Base-by-base conservation (phyloP, 2,797 vertebrate genomes). In the Macroramphosus scolopax region DNA sequence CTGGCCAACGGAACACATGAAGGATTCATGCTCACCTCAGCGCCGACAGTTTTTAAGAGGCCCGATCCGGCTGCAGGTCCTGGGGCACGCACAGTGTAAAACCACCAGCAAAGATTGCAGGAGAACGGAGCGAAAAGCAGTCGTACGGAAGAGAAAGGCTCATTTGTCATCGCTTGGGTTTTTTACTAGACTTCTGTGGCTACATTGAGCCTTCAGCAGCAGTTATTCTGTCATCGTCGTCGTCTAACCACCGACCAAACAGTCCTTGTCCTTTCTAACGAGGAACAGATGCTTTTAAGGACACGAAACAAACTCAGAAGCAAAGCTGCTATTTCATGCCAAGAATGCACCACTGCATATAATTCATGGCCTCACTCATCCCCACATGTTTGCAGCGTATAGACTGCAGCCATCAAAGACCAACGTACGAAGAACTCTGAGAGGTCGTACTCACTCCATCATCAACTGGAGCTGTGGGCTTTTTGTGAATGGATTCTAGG, bases 61-160 rank as follows among this genome's bases (percentile, higher is more conserved):
- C n/a, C n/a, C n/a, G n/a, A n/a, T n/a, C n/a, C n/a, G n/a, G n/a
- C n/a, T n/a, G n/a, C n/a, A n/a, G n/a, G n/a, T n/a, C n/a, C n/a
- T n/a, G n/a, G n/a, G n/a, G n/a, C n/a, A n/a, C n/a, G n/a, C n/a
- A n/a, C n/a, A n/a, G n/a, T n/a, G n/a, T n/a, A n/a, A 57, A 67
- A 56, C 37, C 51, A 57, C 56, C 34, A 32, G 37, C 35, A 43
- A 55, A 63, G 20, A 41, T 47, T 66, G 54, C 59, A 63, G 54
- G 62, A 47, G 55, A 28, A 76, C 73, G 68, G 78, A 72, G 72
- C 68, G 54, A 78, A n/a, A 76, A 77, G 63, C 59, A 68, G 70
- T 73, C 39, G 46, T 39, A 51, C 35, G 50, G 61, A 75, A 74
- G 74, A 82, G 79, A 81, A 79, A 72, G n/a, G 55, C 53, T 63